phyloP scores from a whole-genome alignment of 1,140 invertebrate species.

The Liolophura sinensis region DNA sequence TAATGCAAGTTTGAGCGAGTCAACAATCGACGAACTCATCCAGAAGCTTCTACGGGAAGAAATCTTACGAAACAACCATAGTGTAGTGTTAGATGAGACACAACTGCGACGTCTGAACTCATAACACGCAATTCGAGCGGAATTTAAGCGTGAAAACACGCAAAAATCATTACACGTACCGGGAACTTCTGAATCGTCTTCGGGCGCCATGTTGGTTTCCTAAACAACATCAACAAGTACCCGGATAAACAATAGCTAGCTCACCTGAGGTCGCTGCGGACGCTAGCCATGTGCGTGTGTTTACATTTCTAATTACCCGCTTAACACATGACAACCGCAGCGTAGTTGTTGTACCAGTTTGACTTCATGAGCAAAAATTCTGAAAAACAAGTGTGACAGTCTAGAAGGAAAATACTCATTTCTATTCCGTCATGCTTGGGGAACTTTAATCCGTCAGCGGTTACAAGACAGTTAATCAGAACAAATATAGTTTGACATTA shows the following conservation, averaged over 20 bases:
- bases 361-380: too few relatives aligned
- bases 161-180: slow-evolving; percentile 26
- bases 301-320: too few relatives aligned
- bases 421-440: too few relatives aligned
- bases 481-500: too few relatives aligned
- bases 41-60: neutral
- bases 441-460: too few relatives aligned
- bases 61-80: neutral
- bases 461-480: too few relatives aligned
- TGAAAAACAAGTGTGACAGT: too few relatives aligned
- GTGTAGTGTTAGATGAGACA: neutral
- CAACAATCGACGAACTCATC: neutral
- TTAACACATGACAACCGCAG: too few relatives aligned
- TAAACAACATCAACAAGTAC: slow-evolving; percentile 44
- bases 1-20: neutral
- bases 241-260: slow-evolving; percentile 24
- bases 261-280: too few relatives aligned
- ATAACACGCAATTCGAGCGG: neutral
- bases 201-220: slow-evolving; percentile 52
- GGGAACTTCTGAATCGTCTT: slow-evolving; percentile 52
- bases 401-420: too few relatives aligned
- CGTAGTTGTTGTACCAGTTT: too few relatives aligned
- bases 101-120: neutral
- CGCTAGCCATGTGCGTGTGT: too few relatives aligned
- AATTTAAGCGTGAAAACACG: neutral